Evolutionary conservation across 2,888 invertebrate species (phyloP), one percentile per base, ranked within the genome.

Genomic region (Drosophila fulvimacula): DNA sequence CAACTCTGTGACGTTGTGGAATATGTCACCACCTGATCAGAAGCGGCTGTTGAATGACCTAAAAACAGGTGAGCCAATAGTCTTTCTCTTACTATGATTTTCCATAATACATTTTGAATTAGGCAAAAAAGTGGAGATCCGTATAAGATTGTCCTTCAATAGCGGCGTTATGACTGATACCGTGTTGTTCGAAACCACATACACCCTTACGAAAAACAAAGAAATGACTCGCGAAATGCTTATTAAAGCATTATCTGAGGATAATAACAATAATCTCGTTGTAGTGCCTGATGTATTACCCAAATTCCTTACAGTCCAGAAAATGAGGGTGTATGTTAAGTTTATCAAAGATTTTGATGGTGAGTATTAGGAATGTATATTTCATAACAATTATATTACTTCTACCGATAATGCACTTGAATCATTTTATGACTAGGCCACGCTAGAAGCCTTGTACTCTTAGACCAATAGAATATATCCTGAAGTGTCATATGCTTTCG

Each of bases 21-120:
- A 73, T 52, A 88, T 85, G 73, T 69, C 81, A 5, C 88, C 88
- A 2, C 88, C 85, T 1, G 82, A 85, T 48, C 74, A 66, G 21
- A n/a, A 27, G 2, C 73, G 79, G 7, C 57, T 85, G 13, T 30
- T 87, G 32, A 41, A 48, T 15, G 74, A 77, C n/a, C 55, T 85
- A 9, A 61, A 55, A n/a, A 63, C 30, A 0, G 75, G 87, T 81
- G 53, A 15, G 21, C n/a, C 41, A 15, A 13, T 3, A 9, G 19
- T 34, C 5, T 21, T 13, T 5, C 21, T 10, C 11, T 24, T 7
- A 1, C 19, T 3, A 3, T 6, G 1, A 36, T 10, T 6, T 30
- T 6, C 5, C 10, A 13, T 2, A 27, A 27, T 3, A 5, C 3
- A n/a, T 11, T 17, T 27, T 41, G 11, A 24, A 49, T 17, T 17